Conservation (phyloP, 2,797 vertebrate genomes). For the Clarias laeviceps region DNA sequence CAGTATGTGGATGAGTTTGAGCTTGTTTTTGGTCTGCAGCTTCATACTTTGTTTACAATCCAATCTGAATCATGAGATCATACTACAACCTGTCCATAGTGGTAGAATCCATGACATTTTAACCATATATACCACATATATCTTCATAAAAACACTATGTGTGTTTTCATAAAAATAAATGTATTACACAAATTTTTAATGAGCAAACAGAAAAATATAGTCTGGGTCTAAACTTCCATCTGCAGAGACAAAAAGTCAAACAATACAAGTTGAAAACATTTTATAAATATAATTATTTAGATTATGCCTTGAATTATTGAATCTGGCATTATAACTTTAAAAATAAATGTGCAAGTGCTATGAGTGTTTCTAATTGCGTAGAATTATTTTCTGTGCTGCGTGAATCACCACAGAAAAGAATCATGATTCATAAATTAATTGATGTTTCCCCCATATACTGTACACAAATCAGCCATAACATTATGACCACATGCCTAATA, state of each 20-base stretch:
- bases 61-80: background rate
- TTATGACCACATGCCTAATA: no score
- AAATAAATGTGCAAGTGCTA: background rate
- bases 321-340: background rate
- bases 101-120: background rate
- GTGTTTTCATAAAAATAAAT: background rate
- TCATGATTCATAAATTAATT: no score
- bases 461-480: no score
- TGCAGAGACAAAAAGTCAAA: background rate
- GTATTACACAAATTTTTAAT: background rate
- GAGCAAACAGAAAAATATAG: background rate
- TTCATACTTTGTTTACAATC: background rate
- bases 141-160: background rate
- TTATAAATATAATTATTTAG: no score
- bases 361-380: background rate
- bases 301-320: background rate
- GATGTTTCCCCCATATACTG: no score
- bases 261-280: background rate
- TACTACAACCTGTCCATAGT: background rate
- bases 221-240: background rate
- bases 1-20: no score
- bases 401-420: no score
- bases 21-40: background rate
- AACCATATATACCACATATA: background rate
- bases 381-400: no score